These are phyloP conservation scores for Chrysopa pallens DNA, from an alignment of 1,140 invertebrate species.

Conservation along the genomic window DNA sequence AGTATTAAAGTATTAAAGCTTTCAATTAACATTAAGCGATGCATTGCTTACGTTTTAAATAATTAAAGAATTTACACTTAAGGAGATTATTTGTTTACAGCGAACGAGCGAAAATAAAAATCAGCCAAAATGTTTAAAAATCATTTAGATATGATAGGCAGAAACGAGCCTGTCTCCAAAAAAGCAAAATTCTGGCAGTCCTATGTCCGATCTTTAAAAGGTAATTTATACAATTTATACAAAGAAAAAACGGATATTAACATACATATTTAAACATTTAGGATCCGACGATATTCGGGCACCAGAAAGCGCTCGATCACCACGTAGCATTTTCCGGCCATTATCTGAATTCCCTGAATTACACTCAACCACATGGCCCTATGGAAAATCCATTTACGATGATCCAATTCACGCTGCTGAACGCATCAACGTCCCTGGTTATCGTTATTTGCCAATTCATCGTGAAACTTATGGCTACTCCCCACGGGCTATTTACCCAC, in stretches of 20 bases:
- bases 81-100: slow-evolving; percentile 34
- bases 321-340: slow-evolving; percentile 46
- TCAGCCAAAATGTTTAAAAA: slow-evolving; percentile 68
- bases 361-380: slow-evolving; percentile 42
- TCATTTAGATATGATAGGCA: slow-evolving; percentile 81
- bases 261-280: slow-evolving; percentile 17
- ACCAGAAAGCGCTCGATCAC: slow-evolving; percentile 41
- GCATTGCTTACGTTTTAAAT: too few species aligned
- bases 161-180: slow-evolving; percentile 76
- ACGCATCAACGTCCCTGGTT: slow-evolving; percentile 66
- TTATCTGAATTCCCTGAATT: slow-evolving; percentile 40
- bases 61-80: too few species aligned
- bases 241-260: not conserved
- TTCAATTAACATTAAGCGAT: too few species aligned
- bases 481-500: slow-evolving; percentile 65
- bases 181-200: slow-evolving; percentile 87
- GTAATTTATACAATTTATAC: slow-evolving; percentile 27
- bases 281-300: slow-evolving; percentile 80
- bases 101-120: slow-evolving; percentile 47
- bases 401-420: slow-evolving; percentile 58
- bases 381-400: slow-evolving; percentile 68
- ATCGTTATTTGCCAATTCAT: slow-evolving; percentile 74
- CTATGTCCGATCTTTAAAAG: slow-evolving; percentile 76
- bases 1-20: too few species aligned
- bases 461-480: slow-evolving; percentile 76